Conservation (phyloP, 2,113 vertebrate species). For the Picathartes gymnocephalus region DNA sequence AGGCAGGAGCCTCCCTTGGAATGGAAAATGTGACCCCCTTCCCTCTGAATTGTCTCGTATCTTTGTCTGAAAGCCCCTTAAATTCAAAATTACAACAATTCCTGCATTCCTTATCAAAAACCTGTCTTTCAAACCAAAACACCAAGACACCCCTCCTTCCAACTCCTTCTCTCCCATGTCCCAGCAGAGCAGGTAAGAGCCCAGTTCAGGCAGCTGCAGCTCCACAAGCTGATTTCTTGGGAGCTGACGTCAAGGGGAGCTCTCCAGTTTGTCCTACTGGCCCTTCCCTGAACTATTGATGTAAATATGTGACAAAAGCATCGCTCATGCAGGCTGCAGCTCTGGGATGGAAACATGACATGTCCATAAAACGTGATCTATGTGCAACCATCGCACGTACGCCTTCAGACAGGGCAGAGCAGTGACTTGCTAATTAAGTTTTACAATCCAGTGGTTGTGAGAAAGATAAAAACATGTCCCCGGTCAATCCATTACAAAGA, state of each 20-base stretch:
- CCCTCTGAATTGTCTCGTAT: not conserved
- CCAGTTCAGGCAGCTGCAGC: not conserved
- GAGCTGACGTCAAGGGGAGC: not conserved
- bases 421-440: slow-evolving; percentile 69
- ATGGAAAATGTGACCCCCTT: not conserved
- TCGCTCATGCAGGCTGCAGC: not conserved
- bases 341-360: slow-evolving; percentile 22
- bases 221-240: not conserved
- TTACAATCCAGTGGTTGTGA: slow-evolving; percentile 62
- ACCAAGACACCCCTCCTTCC: rapidly evolving
- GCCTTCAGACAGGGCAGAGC: slow-evolving; percentile 31
- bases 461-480: slow-evolving; percentile 69
- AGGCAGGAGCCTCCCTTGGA: not conserved
- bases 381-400: slow-evolving; percentile 2
- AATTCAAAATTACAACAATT: no score
- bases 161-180: not conserved
- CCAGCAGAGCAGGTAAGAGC: not conserved
- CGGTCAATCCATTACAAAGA: slow-evolving; percentile 75
- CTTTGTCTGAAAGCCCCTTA: no score
- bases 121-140: no score
- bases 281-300: not conserved
- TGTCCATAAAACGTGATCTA: slow-evolving; percentile 54
- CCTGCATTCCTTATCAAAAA: no score
- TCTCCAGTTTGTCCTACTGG: not conserved
- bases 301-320: slow-evolving; percentile 2